phyloP scores from a whole-genome alignment of 2,797 vertebrate genomes.

The Gymnothorax reevesii region DNA sequence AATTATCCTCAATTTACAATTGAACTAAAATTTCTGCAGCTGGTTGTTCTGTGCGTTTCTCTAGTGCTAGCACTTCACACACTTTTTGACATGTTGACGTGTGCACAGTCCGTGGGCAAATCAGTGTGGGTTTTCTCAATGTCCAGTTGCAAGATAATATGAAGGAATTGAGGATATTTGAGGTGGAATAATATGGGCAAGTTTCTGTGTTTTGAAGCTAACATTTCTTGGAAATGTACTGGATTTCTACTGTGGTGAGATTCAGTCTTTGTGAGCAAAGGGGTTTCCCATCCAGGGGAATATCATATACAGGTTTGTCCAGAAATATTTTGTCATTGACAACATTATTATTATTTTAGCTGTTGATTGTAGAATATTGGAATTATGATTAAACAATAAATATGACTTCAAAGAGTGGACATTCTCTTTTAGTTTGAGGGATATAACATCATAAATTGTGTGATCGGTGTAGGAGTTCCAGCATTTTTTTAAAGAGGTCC shows the following conservation, averaged over 20 bases:
- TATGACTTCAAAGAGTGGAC: no score
- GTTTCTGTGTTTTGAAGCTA: not conserved
- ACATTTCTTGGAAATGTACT: not conserved
- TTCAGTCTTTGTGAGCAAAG: not conserved
- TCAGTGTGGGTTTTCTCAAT: not conserved
- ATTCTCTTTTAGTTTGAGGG: no score
- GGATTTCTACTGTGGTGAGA: no score
- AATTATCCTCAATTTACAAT: not conserved
- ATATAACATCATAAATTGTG: no score
- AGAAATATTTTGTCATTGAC: no score
- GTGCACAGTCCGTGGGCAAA: not conserved
- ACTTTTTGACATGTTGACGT: not conserved
- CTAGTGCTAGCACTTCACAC: not conserved
- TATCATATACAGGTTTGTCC: not conserved
- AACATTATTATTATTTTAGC: no score
- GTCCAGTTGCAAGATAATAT: not conserved
- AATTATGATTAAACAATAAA: no score
- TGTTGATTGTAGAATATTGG: no score
- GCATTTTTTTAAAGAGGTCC: no score
- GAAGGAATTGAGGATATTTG: not conserved
- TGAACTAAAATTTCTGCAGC: not conserved
- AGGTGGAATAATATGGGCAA: no score
- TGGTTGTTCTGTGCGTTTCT: not conserved
- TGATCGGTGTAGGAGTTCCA: no score
- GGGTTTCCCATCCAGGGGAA: not conserved